Evolutionary conservation across 1,140 invertebrate genomes (phyloP).

Genomic region (Calycopis cecrops): DNA sequence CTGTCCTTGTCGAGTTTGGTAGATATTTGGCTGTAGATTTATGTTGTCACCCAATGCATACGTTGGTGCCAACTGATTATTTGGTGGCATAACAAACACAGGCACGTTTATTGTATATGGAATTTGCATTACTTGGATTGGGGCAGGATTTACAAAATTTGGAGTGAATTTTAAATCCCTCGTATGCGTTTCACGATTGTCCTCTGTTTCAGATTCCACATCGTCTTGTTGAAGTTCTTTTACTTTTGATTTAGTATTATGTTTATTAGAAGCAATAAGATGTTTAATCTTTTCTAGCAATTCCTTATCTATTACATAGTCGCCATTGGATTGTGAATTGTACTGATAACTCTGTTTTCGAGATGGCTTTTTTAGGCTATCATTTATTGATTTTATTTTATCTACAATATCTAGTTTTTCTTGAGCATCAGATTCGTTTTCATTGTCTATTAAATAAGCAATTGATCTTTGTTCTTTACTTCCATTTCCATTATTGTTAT

Average conservation of each 20-base stretch:
- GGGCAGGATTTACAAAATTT: constrained; percentile 24
- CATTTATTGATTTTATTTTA: constrained; percentile 58
- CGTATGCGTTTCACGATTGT: constrained; percentile 30
- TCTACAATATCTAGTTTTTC: constrained; percentile 48
- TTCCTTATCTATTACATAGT: constrained; percentile 42
- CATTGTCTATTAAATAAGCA: constrained; percentile 21
- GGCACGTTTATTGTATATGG: constrained; percentile 50
- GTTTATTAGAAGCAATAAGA: constrained; percentile 49
- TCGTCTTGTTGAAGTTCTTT: constrained; percentile 30
- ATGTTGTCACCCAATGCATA: constrained; percentile 26
- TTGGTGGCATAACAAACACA: constrained; percentile 42
- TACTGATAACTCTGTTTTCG: constrained; percentile 37
- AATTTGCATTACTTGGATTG: constrained; percentile 24
- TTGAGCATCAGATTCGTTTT: constrained; percentile 28
- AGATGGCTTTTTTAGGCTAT: constrained; percentile 42
- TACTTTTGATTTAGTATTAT: constrained; percentile 25
- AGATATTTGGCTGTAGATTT: constrained; percentile 26
- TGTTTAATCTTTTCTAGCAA: constrained; percentile 50
- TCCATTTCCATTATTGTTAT: constrained; percentile 4
- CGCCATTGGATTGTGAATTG: constrained; percentile 34
- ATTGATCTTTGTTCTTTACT: constrained; percentile 39
- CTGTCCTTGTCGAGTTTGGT: constrained; percentile 42
- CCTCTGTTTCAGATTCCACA: constrained; percentile 23
- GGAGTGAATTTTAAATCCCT: constrained; percentile 33
- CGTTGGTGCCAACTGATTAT: constrained; percentile 28